Evolutionary conservation across 2,888 invertebrate species (phyloP).

Genomic region (Apomyelois bistriatella): DNA sequence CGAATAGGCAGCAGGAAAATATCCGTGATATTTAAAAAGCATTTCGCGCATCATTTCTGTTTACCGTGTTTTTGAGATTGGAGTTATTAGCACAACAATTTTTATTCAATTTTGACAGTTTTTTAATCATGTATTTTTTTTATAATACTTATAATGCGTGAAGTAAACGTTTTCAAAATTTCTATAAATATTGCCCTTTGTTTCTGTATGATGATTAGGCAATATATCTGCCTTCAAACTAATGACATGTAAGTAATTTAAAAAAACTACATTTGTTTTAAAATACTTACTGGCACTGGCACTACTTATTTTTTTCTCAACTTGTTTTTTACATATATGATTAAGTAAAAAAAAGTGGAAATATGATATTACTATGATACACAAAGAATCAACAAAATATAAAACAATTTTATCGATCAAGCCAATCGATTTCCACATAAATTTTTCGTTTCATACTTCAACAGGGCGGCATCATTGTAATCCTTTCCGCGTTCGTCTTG

Average conservation of each 20-base stretch:
- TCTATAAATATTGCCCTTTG: too few relatives aligned
- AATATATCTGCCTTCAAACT: too few relatives aligned
- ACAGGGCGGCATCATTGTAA: constrained; percentile 61
- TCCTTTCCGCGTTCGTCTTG: constrained; percentile 73
- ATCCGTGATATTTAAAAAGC: background rate
- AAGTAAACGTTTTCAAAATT: too few relatives aligned
- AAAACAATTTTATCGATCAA: background rate
- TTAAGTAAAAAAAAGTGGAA: background rate
- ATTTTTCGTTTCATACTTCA: constrained; percentile 35
- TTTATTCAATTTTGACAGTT: too few relatives aligned
- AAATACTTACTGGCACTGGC: too few relatives aligned
- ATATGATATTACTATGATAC: background rate
- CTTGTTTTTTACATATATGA: background rate
- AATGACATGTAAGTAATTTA: too few relatives aligned
- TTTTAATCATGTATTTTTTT: too few relatives aligned
- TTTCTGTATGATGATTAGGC: too few relatives aligned
- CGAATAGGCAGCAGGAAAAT: background rate
- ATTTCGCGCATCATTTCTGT: background rate
- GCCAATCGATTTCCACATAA: constrained; percentile 33
- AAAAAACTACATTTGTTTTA: too few relatives aligned
- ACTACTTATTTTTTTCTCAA: too few relatives aligned
- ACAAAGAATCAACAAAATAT: background rate
- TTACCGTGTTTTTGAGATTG: background rate
- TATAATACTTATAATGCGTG: too few relatives aligned
- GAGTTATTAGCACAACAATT: background rate